A percentile compares a stretch with the other conserved stretches of the same genome.
These are phyloP conservation scores for Eupithecia vulgata DNA, from an alignment of 2,888 invertebrate genomes.

Conservation along the genomic window DNA sequence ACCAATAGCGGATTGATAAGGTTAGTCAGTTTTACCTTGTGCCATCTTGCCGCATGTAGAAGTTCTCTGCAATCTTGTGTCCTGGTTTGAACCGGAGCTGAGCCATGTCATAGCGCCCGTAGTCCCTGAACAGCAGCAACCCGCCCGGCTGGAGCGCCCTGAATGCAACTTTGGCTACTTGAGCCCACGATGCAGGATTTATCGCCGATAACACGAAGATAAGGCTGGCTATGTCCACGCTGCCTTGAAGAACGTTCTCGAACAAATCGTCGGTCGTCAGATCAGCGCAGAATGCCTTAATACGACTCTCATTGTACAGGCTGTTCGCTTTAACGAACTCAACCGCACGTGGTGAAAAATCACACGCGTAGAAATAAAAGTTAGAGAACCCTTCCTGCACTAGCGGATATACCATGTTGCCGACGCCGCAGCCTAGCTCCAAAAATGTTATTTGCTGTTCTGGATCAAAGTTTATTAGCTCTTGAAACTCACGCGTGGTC, in stretches of 20 bases:
- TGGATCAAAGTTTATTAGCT: slow-evolving; percentile 85
- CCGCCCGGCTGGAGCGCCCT: slow-evolving; percentile 89
- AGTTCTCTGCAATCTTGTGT: slow-evolving; percentile 95
- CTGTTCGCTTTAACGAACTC: slow-evolving; percentile 90
- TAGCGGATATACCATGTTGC: slow-evolving; percentile 97
- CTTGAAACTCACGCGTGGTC: slow-evolving; percentile 97
- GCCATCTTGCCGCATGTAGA: slow-evolving; percentile 98
- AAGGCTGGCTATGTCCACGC: slow-evolving; percentile 92
- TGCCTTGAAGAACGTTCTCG: slow-evolving; percentile 72
- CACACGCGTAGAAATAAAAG: slow-evolving; percentile 93
- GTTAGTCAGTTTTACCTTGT: slow-evolving; percentile 86
- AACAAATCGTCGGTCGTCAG: slow-evolving; percentile 88
- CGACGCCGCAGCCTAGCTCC: slow-evolving; percentile 98
- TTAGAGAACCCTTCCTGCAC: slow-evolving; percentile 88
- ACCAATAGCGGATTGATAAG: not conserved
- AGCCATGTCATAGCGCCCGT: slow-evolving; percentile 97
- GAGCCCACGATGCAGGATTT: slow-evolving; percentile 91
- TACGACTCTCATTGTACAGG: slow-evolving; percentile 85
- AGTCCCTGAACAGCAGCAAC: slow-evolving; percentile 94
- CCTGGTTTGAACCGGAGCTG: slow-evolving; percentile 97
- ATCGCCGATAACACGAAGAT: slow-evolving; percentile 98
- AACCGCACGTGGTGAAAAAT: slow-evolving; percentile 95
- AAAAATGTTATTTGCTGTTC: slow-evolving; percentile 85
- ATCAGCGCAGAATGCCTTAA: slow-evolving; percentile 93
- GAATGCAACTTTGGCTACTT: slow-evolving; percentile 86